A percentile compares a stretch with the other conserved stretches of the same genome.
Evolutionary conservation across 2,888 invertebrate genomes (phyloP).

Genomic region (Cataglyphis albicans): DNA sequence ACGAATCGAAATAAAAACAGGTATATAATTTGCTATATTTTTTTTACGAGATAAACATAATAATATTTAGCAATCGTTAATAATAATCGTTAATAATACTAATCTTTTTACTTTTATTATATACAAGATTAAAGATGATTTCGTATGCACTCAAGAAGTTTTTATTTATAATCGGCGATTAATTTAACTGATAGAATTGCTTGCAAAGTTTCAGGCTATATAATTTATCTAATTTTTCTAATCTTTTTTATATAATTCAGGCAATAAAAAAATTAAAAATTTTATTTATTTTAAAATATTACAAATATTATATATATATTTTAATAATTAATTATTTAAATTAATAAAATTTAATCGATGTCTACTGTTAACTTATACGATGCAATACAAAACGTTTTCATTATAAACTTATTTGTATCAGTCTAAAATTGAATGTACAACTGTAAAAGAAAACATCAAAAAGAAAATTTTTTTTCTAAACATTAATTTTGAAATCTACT

Average conservation of each 20-base stretch:
- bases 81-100: too few species aligned
- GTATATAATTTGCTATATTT: not conserved
- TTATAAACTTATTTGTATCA: not conserved
- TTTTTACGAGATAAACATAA: not conserved
- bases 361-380: not conserved
- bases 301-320: not conserved
- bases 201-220: not conserved
- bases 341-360: not conserved
- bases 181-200: not conserved
- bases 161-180: not conserved
- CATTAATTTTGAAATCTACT: not conserved
- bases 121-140: not conserved
- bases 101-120: not conserved
- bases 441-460: not conserved
- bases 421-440: not conserved
- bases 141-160: not conserved
- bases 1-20: not conserved
- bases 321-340: not conserved
- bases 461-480: not conserved
- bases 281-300: not conserved
- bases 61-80: not conserved
- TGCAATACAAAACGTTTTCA: not conserved
- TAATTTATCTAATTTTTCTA: not conserved
- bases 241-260: not conserved
- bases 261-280: not conserved